Percentiles rank a stretch among this genome's conserved stretches.
Conservation (phyloP, 2,113 vertebrate genomes). For the Macquaria australasica region DNA sequence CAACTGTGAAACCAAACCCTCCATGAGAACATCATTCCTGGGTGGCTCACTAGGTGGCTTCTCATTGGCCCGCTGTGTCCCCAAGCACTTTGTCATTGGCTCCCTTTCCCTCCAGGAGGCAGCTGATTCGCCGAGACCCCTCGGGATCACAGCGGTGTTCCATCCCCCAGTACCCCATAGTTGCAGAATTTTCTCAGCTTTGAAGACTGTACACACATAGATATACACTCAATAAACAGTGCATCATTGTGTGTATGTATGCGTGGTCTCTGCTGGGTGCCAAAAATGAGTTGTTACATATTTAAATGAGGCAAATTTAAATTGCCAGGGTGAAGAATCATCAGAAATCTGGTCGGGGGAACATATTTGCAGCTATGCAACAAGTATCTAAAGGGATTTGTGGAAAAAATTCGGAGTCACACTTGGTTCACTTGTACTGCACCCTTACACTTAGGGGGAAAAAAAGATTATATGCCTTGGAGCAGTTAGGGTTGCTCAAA, state of each 20-base stretch:
- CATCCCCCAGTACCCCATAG: not conserved
- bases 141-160: not conserved
- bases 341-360: too few relatives aligned
- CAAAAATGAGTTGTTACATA: not conserved
- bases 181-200: conserved; percentile 1
- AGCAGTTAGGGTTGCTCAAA: too few relatives aligned
- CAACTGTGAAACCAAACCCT: conserved; percentile 9
- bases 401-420: too few relatives aligned
- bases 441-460: too few relatives aligned
- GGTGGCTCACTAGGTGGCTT: conserved; percentile 14
- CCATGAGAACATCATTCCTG: conserved; percentile 15
- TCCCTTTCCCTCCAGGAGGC: not conserved
- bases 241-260: not conserved
- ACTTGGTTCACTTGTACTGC: too few relatives aligned
- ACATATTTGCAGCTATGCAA: not conserved
- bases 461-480: too few relatives aligned
- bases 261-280: not conserved
- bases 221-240: not conserved
- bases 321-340: too few relatives aligned
- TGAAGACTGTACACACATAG: not conserved
- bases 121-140: not conserved
- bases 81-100: conserved; percentile 12
- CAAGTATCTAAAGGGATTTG: not conserved
- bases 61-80: conserved; percentile 23
- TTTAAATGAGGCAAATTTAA: not conserved